A percentile compares a stretch with the other conserved stretches of the same genome.
These are phyloP conservation scores for Uromys caudimaculatus DNA, from an alignment of 2,797 vertebrate species.

Conservation along the genomic window DNA sequence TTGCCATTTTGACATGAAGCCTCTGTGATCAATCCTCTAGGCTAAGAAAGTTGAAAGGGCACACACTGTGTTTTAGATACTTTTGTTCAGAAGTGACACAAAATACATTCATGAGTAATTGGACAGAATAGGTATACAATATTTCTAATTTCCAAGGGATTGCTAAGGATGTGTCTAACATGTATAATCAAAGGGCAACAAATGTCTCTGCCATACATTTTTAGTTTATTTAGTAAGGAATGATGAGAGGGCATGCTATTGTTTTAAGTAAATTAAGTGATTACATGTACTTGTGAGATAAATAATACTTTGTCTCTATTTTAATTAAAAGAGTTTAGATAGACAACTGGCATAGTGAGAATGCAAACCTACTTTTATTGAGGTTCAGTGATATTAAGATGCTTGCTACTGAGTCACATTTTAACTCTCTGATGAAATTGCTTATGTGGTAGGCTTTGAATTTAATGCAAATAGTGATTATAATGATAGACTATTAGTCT, in stretches of 20 bases:
- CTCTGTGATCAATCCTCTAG: neutral
- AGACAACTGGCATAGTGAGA: neutral
- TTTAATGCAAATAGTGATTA: neutral
- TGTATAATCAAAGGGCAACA: neutral
- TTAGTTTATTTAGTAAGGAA: neutral
- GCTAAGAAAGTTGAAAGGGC: neutral
- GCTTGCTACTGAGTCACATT: neutral
- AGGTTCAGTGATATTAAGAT: neutral
- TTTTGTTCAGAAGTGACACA: neutral
- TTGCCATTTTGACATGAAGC: neutral
- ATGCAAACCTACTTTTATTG: neutral
- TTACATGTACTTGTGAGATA: neutral
- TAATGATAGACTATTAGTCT: neutral
- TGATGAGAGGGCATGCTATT: neutral
- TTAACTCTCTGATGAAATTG: neutral
- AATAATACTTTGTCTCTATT: neutral
- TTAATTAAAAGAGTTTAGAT: neutral
- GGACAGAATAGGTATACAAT: neutral
- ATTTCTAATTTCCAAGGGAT: neutral
- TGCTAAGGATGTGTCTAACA: neutral
- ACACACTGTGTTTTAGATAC: neutral
- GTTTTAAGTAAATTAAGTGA: neutral
- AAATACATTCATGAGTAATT: neutral
- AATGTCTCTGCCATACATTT: neutral
- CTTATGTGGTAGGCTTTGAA: neutral